Conservation (phyloP, 2,113 vertebrate genomes). For the Struthio camelus region DNA sequence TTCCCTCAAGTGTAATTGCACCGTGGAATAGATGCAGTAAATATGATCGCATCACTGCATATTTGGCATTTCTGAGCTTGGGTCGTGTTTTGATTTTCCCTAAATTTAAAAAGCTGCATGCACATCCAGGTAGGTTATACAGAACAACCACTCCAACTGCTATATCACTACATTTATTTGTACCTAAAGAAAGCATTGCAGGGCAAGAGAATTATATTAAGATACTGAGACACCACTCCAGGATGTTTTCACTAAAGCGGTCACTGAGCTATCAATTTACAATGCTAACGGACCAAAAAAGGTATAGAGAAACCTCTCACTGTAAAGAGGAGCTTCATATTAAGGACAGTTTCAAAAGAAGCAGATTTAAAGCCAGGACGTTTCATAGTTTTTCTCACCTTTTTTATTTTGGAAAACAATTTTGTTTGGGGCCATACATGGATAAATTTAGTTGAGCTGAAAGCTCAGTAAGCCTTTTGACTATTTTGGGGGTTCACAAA, state of each 20-base stretch:
- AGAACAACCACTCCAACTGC: not conserved
- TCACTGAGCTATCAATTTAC: not conserved
- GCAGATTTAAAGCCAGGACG: not conserved
- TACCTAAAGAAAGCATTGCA: not conserved
- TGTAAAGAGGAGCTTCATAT: not conserved
- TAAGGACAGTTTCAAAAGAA: not conserved
- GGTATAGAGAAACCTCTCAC: not conserved
- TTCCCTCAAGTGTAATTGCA: not conserved
- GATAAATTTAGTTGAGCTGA: not conserved
- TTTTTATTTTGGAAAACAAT: not conserved
- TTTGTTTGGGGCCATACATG: not conserved
- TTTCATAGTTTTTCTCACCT: not conserved
- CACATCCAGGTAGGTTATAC: not conserved
- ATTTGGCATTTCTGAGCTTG: not conserved
- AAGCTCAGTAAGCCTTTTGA: not conserved
- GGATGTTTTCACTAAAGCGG: not conserved
- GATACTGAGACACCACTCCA: not conserved
- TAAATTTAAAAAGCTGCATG: not conserved
- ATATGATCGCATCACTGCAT: not conserved
- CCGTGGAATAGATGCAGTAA: not conserved
- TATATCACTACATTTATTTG: not conserved
- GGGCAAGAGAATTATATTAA: not conserved
- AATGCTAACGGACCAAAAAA: not conserved
- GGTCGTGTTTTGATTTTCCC: not conserved
- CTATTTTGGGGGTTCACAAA: not conserved